phyloP scores from a whole-genome alignment of 2,888 invertebrate genomes.

The Plagodis dolabraria region DNA sequence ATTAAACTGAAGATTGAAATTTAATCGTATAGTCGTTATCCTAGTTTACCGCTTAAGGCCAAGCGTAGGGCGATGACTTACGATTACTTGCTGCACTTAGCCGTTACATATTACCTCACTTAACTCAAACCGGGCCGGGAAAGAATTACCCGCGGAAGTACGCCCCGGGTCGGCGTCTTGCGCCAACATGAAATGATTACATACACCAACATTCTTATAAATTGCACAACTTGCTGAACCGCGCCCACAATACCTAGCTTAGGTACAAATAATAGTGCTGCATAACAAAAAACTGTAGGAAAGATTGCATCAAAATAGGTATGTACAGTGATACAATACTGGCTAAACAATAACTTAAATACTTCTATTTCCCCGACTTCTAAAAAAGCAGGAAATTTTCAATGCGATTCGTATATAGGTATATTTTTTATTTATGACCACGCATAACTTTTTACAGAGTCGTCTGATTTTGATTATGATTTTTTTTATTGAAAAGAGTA shows the following conservation, averaged over 20 bases:
- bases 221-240: constrained; percentile 37
- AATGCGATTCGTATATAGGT: too few relatives aligned
- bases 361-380: too few relatives aligned
- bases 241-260: constrained; percentile 37
- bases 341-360: too few relatives aligned
- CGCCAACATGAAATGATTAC: constrained; percentile 55
- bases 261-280: constrained; percentile 6
- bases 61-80: constrained; percentile 63
- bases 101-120: constrained; percentile 72
- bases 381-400: too few relatives aligned
- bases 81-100: constrained; percentile 67
- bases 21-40: constrained; percentile 1
- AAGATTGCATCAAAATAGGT: too few relatives aligned
- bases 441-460: too few relatives aligned
- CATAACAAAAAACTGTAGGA: too few relatives aligned
- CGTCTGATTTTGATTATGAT: too few relatives aligned
- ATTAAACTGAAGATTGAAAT: too few relatives aligned
- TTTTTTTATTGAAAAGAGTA: too few relatives aligned
- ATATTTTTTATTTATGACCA: too few relatives aligned
- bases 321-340: too few relatives aligned
- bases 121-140: constrained; percentile 66
- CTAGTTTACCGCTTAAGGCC: constrained; percentile 30
- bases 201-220: constrained; percentile 32
- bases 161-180: constrained; percentile 47
- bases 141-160: constrained; percentile 62